Percentiles rank a stretch among this genome's conserved stretches.
Conservation (phyloP, 2,888 invertebrate species). For the Alentia gelatinosa region DNA sequence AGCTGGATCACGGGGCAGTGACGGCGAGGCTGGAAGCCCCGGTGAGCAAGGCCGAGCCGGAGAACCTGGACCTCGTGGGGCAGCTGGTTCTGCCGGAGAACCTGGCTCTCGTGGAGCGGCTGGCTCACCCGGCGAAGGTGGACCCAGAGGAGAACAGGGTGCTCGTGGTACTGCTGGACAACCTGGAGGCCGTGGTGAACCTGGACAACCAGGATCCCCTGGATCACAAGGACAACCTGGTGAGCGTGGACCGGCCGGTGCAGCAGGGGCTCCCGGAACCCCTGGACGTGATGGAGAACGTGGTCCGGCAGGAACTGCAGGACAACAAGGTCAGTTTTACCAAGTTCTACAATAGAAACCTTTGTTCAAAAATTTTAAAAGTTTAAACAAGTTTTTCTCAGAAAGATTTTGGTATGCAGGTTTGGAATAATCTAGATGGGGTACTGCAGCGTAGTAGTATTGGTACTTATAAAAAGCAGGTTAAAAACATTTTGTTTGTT, state of each 20-base stretch:
- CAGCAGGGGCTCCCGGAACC: conserved; percentile 52
- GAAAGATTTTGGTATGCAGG: too few species aligned
- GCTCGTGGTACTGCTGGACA: conserved; percentile 57
- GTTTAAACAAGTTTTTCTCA: too few species aligned
- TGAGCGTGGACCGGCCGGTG: conserved; percentile 53
- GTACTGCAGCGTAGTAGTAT: too few species aligned
- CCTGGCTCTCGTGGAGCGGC: conserved; percentile 60
- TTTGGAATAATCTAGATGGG: too few species aligned
- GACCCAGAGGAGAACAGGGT: conserved; percentile 58
- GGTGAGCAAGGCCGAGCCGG: conserved; percentile 61
- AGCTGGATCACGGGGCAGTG: conserved; percentile 48
- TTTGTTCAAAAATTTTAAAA: too few species aligned
- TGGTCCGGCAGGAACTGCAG: conserved; percentile 58
- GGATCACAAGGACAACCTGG: conserved; percentile 55
- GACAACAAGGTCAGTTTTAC: conserved; percentile 43
- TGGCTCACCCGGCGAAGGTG: conserved; percentile 61
- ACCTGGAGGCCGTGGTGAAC: conserved; percentile 53
- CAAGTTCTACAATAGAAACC: background rate
- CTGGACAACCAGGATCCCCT: conserved; percentile 56
- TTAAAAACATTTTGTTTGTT: too few species aligned
- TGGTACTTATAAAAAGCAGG: too few species aligned
- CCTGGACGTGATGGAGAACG: conserved; percentile 59
- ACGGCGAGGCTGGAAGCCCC: conserved; percentile 5
- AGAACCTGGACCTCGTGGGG: conserved; percentile 64
- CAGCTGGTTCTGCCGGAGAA: conserved; percentile 59